phyloP scores from a whole-genome alignment of 2,888 invertebrate species.

The Vannuccia rotundouncinata region DNA sequence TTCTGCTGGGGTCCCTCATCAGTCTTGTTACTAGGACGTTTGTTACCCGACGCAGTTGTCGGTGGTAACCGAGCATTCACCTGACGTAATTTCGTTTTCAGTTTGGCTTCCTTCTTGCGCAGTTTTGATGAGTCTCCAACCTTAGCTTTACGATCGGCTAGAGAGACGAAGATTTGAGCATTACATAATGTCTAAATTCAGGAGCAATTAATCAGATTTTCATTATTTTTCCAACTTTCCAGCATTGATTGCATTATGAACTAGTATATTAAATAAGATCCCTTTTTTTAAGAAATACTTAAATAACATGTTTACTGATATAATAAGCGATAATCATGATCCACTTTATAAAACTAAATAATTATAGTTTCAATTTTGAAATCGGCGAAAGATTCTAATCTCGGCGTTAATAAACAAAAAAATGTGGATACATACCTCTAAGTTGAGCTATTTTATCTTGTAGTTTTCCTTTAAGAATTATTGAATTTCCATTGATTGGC shows the following conservation, averaged over 20 bases:
- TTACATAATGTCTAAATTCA: too few species aligned
- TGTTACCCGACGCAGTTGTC: not conserved
- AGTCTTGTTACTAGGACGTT: not conserved
- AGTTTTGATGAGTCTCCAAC: not conserved
- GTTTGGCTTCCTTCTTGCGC: conserved; percentile 1
- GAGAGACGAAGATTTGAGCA: not conserved
- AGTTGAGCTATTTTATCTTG: not conserved
- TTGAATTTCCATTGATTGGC: not conserved
- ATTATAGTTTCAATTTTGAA: too few species aligned
- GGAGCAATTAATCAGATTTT: too few species aligned
- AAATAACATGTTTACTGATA: too few species aligned
- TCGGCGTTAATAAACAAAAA: too few species aligned
- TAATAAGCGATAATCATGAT: too few species aligned
- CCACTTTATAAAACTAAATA: too few species aligned
- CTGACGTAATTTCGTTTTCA: conserved; percentile 2
- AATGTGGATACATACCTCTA: not conserved
- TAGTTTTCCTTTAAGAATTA: not conserved
- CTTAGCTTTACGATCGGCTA: not conserved
- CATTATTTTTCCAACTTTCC: too few species aligned
- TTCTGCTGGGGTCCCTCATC: not conserved
- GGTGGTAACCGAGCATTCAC: not conserved
- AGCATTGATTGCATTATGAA: too few species aligned
- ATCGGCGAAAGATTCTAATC: too few species aligned
- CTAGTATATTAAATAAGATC: too few species aligned
- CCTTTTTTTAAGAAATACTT: too few species aligned